Conservation (phyloP, 2,113 vertebrate species). For the Heterochromis multidens region DNA sequence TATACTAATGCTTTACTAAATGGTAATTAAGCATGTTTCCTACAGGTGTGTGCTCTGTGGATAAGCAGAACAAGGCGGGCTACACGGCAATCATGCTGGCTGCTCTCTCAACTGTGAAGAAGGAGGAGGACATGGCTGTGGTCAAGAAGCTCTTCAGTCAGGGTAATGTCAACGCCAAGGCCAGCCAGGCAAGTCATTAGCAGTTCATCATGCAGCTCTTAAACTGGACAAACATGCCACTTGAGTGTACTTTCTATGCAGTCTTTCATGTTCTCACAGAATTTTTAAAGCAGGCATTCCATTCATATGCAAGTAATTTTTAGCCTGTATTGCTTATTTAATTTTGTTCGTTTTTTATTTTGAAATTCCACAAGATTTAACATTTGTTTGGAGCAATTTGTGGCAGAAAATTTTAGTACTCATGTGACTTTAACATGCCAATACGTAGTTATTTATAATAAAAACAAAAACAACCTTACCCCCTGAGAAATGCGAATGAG, state of each 20-base stretch:
- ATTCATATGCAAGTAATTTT: not conserved
- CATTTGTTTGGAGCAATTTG: not conserved
- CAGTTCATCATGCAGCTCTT: not conserved
- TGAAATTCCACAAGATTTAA: not conserved
- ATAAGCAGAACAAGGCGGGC: constrained; percentile 92
- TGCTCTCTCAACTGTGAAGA: constrained; percentile 83
- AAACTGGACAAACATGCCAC: not conserved
- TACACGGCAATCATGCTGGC: constrained; percentile 96
- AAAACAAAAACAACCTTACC: not conserved
- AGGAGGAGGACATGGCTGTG: constrained; percentile 83
- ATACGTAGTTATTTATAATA: not conserved
- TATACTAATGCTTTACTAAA: not conserved
- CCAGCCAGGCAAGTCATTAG: constrained; percentile 82
- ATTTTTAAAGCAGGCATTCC: not conserved
- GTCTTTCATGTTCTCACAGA: not conserved
- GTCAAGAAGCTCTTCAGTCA: constrained; percentile 86
- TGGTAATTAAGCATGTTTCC: not conserved
- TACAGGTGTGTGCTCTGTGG: constrained; percentile 84
- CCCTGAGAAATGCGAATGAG: not conserved
- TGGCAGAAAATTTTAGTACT: not conserved
- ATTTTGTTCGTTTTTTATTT: accelerated
- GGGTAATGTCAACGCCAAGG: constrained; percentile 90
- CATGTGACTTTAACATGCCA: not conserved
- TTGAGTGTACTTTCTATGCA: not conserved
- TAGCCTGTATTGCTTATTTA: not conserved